Evolutionary conservation across 2,113 vertebrate genomes (phyloP).

Genomic region (Sula dactylatra): DNA sequence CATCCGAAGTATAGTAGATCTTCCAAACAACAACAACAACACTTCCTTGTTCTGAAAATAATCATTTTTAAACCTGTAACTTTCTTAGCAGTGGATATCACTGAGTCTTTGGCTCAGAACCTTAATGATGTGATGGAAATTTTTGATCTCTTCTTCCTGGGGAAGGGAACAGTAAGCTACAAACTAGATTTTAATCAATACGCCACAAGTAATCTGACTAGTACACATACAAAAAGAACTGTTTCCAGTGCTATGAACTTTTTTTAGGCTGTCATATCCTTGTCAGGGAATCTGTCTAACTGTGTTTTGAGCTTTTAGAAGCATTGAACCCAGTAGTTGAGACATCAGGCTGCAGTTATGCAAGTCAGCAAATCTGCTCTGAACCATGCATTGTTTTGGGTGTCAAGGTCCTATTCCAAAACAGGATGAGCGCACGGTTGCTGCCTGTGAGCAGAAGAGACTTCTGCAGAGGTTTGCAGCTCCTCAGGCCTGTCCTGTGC

Average conservation of each 20-base stretch:
- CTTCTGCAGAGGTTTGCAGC: not conserved
- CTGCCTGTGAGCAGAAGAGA: not conserved
- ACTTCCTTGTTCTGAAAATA: not conserved
- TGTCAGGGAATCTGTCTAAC: not conserved
- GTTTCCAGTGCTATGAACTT: not conserved
- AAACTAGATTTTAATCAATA: not conserved
- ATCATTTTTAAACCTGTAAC: not conserved
- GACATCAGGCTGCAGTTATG: not conserved
- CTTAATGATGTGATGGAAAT: not conserved
- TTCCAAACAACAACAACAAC: not conserved
- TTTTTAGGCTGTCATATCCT: not conserved
- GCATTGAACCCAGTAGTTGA: not conserved
- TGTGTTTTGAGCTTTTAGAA: not conserved
- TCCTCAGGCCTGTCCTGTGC: not conserved
- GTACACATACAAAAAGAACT: not conserved
- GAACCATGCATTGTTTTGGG: not conserved
- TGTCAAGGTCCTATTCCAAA: not conserved
- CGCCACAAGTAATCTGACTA: not conserved
- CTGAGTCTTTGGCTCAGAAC: not conserved
- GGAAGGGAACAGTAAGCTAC: not conserved
- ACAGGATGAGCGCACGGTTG: not conserved
- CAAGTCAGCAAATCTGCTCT: not conserved
- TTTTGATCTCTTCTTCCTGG: not conserved
- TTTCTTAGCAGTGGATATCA: not conserved
- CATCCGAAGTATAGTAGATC: not conserved